Base-by-base conservation (phyloP, 2,797 vertebrate genomes). In the Galaxias olidus region DNA sequence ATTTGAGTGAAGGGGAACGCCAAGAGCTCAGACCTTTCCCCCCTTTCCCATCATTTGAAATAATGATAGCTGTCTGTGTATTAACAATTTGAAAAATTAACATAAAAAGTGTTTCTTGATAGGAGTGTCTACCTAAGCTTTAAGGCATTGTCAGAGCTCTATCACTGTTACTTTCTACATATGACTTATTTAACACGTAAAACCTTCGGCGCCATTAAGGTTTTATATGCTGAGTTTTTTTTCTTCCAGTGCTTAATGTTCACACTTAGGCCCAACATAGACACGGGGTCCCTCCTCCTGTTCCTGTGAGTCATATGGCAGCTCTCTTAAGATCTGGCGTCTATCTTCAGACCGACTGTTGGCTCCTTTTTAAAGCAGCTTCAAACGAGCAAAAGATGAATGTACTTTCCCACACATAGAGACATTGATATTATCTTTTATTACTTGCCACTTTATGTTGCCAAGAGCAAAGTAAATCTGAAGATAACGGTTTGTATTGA, bases 111-210 rank as follows among this genome's bases (percentile, higher is more conserved):
- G 2, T 30, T 30, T 30, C 30, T 30, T 30, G 30, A 30, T 30
- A 6, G 30, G 30, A 30, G 2, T 6, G 30, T 30, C 30, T 30
- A 30, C 30, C 30, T 30, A 30, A 30, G 30, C 30, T 2, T 30
- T 2, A 54, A 66, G 59, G 56, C 68, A 63, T 68, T 79, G 76
- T 65, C 46, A 42, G 63, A 69, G 74, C 66, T 62, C 60, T 59
- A 65, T 73, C 80, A n/a, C n/a, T n/a, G 78, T 86, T 86, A 72
- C 81, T 82, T 86, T 84, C 72, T 59, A 50, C 43, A 1, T 70
- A 80, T 89, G 71, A 84, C 76, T 86, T 87, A 88, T 87, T 88
- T 77, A 86, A 73, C 57, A 78, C 59, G 68, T 76, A 71, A 67
- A 85, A 83, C 84, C 81, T 75, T 70, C 79, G 79, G 72, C 67